Conservation (phyloP, 2,888 invertebrate species). For the Pseudanteris insignis region DNA sequence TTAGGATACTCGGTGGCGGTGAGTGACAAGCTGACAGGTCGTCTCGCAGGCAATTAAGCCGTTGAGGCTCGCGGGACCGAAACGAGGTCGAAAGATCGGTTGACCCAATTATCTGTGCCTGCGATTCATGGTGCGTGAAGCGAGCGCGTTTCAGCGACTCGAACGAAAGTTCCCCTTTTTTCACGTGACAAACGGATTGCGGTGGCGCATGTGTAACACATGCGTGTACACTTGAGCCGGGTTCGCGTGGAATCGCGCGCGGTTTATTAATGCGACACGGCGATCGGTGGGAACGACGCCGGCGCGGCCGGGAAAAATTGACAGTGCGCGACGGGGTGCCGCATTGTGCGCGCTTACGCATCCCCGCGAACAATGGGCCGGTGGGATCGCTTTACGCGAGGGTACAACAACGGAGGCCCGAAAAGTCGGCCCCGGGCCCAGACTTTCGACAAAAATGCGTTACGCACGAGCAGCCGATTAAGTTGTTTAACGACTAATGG, state of each 20-base stretch:
- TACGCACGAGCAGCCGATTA: constrained; percentile 50
- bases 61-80: too few relatives aligned
- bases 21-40: too few relatives aligned
- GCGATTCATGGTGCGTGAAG: neutral
- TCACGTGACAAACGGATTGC: too few relatives aligned
- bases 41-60: too few relatives aligned
- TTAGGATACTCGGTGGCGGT: too few relatives aligned
- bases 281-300: constrained; percentile 8
- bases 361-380: constrained; percentile 36
- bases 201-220: too few relatives aligned
- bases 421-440: constrained; percentile 12
- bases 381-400: constrained; percentile 24
- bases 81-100: constrained; percentile 13
- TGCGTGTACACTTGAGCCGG: too few relatives aligned
- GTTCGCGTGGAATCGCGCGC: too few relatives aligned
- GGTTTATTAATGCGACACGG: constrained; percentile 14
- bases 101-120: constrained; percentile 10
- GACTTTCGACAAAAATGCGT: constrained; percentile 28
- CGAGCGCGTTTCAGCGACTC: neutral
- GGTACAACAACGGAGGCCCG: constrained; percentile 1
- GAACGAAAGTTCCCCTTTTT: too few relatives aligned
- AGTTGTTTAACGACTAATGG: constrained; percentile 55
- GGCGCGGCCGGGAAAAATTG: constrained; percentile 22
- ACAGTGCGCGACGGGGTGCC: constrained; percentile 29
- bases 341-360: constrained; percentile 28